Conservation (phyloP, 2,113 vertebrate genomes). For the Cyprinodon variegatus region DNA sequence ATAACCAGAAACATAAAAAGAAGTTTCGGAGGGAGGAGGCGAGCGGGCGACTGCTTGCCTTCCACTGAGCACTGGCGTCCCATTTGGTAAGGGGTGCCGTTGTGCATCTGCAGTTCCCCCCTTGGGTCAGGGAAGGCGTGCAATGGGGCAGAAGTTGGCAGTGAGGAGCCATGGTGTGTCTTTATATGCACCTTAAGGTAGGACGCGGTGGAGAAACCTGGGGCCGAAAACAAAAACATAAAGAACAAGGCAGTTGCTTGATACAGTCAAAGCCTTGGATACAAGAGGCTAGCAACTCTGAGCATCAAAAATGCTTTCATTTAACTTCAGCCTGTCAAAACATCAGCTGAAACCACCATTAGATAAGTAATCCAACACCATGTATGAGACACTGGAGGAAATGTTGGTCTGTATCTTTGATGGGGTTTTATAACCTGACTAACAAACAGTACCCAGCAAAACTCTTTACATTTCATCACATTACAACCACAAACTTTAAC, state of each 20-base stretch:
- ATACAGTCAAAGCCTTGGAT: constrained; percentile 56
- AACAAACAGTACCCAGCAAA: neutral
- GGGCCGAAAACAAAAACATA: constrained; percentile 85
- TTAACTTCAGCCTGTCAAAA: no score
- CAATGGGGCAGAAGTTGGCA: constrained; percentile 83
- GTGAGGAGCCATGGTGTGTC: constrained; percentile 98
- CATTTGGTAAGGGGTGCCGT: constrained; percentile 97
- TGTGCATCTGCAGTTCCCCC: constrained; percentile 92
- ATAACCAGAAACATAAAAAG: constrained; percentile 65
- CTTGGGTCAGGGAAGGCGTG: constrained; percentile 95
- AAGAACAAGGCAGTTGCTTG: constrained; percentile 72
- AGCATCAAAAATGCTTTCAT: neutral
- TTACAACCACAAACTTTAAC: neutral
- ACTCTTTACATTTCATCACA: neutral
- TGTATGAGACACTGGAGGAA: no score
- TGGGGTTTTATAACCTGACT: neutral
- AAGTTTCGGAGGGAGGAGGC: constrained; percentile 35
- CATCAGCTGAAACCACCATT: neutral
- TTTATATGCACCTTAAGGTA: constrained; percentile 99
- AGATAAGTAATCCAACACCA: neutral
- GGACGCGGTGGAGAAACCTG: constrained; percentile 99
- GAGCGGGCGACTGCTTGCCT: constrained; percentile 95
- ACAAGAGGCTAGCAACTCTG: constrained; percentile 3
- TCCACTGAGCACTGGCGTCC: constrained; percentile 98
- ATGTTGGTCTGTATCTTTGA: no score